Evolutionary conservation across 2,888 invertebrate species (phyloP), one percentile per base, ranked within the genome.

Genomic region (Campoletis raptor): DNA sequence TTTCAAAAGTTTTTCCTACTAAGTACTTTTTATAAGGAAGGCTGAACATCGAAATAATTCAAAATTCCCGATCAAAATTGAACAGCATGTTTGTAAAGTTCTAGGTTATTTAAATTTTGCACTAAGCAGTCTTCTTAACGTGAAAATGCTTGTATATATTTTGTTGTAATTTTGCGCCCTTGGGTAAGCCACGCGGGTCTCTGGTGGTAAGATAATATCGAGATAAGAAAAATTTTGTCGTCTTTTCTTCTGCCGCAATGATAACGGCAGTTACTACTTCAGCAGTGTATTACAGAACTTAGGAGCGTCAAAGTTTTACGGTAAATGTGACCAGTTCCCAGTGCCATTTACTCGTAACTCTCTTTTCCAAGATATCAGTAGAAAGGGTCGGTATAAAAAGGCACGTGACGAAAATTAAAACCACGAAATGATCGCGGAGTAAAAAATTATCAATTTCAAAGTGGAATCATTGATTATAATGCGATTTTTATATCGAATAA

Each of bases 201-300:
- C 78, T 18, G 5, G 73, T 73, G 69, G 37, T 54, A 54, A 64
- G 67, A 81, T 78, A 69, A 37, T 69, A 72, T 45, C 42, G 67
- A 80, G 81, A 83, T 80, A 81, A 86, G 70, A 78, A 70, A 85
- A 88, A 87, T 88, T 83, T 88, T 30, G 8, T 18, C 66, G 36
- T 69, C 36, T 42, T 24, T 80, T 83, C 86, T 66, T 81, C 79
- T 74, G 73, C 81, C 87, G 81, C 81, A 61, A 85, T 85, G 87
- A 88, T 81, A 87, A 85, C 52, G 76, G 69, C 54, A 80, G 80
- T 67, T 66, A 67, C 74, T 42, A 52, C 69, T 67, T 61, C 24
- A 61, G 15, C 61, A 61, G 70, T 57, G 61, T 45, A 78, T 70
- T 70, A 30, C 18, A 70, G 57, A 74, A 36, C 40, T 64, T 24